Conservation (phyloP, 2,797 vertebrate species). For the Enteromius fasciolatus region DNA sequence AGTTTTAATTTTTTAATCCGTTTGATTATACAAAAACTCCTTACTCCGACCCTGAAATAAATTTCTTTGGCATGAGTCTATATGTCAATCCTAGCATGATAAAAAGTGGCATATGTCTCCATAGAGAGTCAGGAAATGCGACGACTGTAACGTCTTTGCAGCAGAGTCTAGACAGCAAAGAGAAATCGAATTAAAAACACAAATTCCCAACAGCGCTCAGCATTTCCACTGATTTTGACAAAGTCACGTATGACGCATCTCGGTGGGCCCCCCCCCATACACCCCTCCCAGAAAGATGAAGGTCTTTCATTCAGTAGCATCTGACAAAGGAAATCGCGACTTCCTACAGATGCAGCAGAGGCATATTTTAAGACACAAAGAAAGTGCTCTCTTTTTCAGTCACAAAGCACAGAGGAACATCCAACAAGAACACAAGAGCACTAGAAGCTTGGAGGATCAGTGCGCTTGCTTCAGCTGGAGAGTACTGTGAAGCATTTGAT, state of each 20-base stretch:
- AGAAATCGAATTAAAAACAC: conserved; percentile 61
- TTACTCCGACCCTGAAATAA: background rate
- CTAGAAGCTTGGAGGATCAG: conserved; percentile 43
- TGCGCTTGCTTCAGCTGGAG: conserved; percentile 44
- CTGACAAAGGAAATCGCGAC: conserved; percentile 61
- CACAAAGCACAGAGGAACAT: conserved; percentile 55
- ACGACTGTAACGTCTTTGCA: conserved; percentile 45
- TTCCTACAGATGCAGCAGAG: conserved; percentile 55
- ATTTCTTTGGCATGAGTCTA: background rate
- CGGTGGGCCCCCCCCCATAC: conserved; percentile 30
- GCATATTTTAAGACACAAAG: conserved; percentile 60
- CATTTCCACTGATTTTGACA: conserved; percentile 60
- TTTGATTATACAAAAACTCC: background rate
- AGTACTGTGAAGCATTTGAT: conserved; percentile 55
- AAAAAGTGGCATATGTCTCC: conserved; percentile 45
- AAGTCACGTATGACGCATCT: conserved; percentile 50
- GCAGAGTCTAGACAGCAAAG: conserved; percentile 57
- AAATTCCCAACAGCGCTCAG: conserved; percentile 56
- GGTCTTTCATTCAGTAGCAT: conserved; percentile 57
- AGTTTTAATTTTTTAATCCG: background rate
- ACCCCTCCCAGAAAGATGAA: conserved; percentile 60
- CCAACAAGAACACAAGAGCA: conserved; percentile 51
- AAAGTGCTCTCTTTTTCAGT: conserved; percentile 46
- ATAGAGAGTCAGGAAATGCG: conserved; percentile 30
- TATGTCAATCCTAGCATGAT: conserved; percentile 24